Conservation (phyloP, 2,888 invertebrate genomes). For the Bursaphelenchus okinawaensis region DNA sequence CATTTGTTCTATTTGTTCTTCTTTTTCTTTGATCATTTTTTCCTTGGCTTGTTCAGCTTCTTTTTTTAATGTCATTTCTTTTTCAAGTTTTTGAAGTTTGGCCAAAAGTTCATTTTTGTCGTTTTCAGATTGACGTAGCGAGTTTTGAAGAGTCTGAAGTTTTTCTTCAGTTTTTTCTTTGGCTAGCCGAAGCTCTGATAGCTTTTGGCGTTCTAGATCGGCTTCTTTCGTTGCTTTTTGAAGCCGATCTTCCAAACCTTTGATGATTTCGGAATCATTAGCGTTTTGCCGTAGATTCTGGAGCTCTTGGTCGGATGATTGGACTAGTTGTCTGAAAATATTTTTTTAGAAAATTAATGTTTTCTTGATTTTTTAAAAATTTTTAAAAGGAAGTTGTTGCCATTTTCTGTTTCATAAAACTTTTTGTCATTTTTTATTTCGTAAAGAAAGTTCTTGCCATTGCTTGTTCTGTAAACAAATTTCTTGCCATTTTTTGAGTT, state of each 20-base stretch:
- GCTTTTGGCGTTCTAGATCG: conserved; percentile 4
- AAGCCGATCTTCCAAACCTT: neutral
- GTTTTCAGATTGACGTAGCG: neutral
- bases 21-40: neutral
- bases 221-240: neutral
- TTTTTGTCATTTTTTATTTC: too few species aligned
- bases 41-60: neutral
- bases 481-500: too few species aligned
- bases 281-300: neutral
- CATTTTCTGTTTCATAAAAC: too few species aligned
- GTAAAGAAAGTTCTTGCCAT: too few species aligned
- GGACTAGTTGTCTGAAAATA: neutral
- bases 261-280: neutral
- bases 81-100: neutral
- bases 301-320: conserved; percentile 4
- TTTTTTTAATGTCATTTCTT: neutral
- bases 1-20: neutral
- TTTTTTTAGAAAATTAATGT: too few species aligned
- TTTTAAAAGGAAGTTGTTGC: too few species aligned
- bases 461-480: too few species aligned
- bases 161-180: neutral
- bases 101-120: neutral
- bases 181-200: neutral
- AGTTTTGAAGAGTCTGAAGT: neutral
- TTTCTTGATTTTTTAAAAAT: too few species aligned